Conservation (phyloP, 2,888 invertebrate genomes). For the Argyresthia goedartella region DNA sequence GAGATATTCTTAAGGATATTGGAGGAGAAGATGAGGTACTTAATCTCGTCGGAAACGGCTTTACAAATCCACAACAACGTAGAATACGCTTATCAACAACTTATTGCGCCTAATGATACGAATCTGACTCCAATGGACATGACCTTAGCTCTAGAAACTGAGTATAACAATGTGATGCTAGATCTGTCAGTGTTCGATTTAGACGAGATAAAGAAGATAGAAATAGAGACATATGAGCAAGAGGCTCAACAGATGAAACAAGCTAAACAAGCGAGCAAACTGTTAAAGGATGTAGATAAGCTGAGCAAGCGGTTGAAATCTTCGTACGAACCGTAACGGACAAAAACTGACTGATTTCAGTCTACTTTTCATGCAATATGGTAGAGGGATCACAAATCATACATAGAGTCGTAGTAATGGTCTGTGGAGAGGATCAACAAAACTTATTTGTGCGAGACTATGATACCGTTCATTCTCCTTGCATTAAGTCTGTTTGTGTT, state of each 20-base stretch:
- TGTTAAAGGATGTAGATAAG: constrained; percentile 52
- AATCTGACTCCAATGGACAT: constrained; percentile 71
- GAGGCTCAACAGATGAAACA: constrained; percentile 36
- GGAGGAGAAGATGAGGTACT: constrained; percentile 54
- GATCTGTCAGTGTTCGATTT: constrained; percentile 50
- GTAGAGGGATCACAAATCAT: too few relatives aligned
- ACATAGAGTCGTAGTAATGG: too few relatives aligned
- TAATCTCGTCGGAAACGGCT: constrained; percentile 71
- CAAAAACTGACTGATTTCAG: constrained; percentile 15
- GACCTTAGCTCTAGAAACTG: constrained; percentile 71
- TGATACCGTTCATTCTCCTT: too few relatives aligned
- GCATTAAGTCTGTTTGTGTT: too few relatives aligned
- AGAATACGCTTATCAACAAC: constrained; percentile 75
- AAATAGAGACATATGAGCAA: constrained; percentile 46
- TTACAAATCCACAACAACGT: constrained; percentile 73
- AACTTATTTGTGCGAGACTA: neutral
- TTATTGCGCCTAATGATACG: constrained; percentile 73
- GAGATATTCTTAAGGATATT: constrained; percentile 46
- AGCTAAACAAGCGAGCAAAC: constrained; percentile 43
- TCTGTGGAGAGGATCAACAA: neutral
- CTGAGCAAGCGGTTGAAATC: constrained; percentile 45
- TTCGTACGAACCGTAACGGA: constrained; percentile 42
- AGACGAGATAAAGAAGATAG: constrained; percentile 41
- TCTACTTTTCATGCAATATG: too few relatives aligned
- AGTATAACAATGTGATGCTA: constrained; percentile 50